Base-by-base conservation (phyloP, 92 coral and sea anemone genomes). In the Blastomussa wellsi region DNA sequence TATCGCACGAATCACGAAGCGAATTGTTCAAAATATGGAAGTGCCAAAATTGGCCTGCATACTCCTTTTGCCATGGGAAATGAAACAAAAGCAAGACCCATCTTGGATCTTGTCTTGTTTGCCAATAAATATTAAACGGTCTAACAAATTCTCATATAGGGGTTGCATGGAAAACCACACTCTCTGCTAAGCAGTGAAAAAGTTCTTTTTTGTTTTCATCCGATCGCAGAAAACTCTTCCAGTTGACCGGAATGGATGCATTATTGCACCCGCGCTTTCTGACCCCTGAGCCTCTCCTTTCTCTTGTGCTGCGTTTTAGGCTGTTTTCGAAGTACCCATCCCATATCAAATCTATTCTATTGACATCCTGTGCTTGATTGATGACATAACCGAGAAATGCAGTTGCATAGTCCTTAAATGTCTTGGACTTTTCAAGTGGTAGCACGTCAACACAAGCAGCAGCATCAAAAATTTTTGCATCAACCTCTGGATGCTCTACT, bases 401-500 rank as follows among this genome's bases (percentile, higher is more conserved):
- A 28, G 76, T 67, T 33, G 85, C 80, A 72, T 87, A 76, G 31
- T 84, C 85, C 60, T 73, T 53, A 69, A 83, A 84, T n/a, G 87
- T 91, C 59, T 70, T 90, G 74, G 80, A 88, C 64, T 81, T 76
- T 29, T 76, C 84, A 68, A 90, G 90, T 31, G 88, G 72, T 74
- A 82, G 55, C 93, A 90, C 87, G 47, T 90, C 82, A 51, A 88
- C 87, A 31, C 84, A 19, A 2, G 87, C 92, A 0, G 90, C 94
- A 14, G 86, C 94, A 76, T 91, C 89, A 24, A 91, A 29, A 53
- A 91, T 79, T 35, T 60, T 75, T n/a, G 78, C 89, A 78, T 88
- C 90, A 52, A 91, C 91, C 4, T 48, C 65, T 76, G 88, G 93
- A 48, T 85, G 36, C 71, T 71, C 64, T 55, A 13, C 15, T 22